A percentile compares a stretch with the other conserved stretches of the same genome.
Conservation (phyloP, 2,888 invertebrate species). For the Orthosia gracilis region DNA sequence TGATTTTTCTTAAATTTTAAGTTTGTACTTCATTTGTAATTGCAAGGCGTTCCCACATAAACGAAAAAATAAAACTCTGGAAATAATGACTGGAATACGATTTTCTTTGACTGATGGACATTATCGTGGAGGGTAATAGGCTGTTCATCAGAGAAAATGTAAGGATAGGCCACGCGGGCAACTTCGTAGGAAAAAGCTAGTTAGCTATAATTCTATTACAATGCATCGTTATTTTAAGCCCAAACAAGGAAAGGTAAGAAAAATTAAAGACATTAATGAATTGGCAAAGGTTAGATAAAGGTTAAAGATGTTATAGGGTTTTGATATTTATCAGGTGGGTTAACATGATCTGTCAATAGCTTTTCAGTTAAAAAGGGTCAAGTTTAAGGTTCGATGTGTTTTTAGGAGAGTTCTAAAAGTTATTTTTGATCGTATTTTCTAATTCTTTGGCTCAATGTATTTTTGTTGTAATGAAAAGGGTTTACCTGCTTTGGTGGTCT, state of each 20-base stretch:
- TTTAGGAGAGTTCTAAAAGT: conserved; percentile 6
- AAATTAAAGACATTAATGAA: neutral
- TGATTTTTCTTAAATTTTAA: too few relatives aligned
- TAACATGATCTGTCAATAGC: neutral
- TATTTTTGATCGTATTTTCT: neutral
- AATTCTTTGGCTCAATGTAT: neutral
- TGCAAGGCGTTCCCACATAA: too few relatives aligned
- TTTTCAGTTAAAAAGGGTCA: neutral
- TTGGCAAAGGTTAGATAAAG: conserved; percentile 2
- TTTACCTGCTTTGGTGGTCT: too few relatives aligned
- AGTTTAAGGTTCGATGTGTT: conserved; percentile 11
- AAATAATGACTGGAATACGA: too few relatives aligned
- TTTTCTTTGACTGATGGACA: too few relatives aligned
- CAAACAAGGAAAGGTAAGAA: neutral
- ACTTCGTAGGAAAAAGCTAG: neutral
- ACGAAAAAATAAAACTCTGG: too few relatives aligned
- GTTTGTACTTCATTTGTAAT: too few relatives aligned
- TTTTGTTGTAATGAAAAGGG: neutral
- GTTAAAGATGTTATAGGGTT: neutral
- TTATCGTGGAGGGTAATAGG: too few relatives aligned
- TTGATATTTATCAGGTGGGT: conserved; percentile 1
- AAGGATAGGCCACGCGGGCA: too few relatives aligned
- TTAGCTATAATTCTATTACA: neutral
- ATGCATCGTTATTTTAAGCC: neutral
- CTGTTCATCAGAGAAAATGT: too few relatives aligned